Evolutionary conservation across 1,140 invertebrate genomes (phyloP).

Genomic region (Littorina saxatilis): DNA sequence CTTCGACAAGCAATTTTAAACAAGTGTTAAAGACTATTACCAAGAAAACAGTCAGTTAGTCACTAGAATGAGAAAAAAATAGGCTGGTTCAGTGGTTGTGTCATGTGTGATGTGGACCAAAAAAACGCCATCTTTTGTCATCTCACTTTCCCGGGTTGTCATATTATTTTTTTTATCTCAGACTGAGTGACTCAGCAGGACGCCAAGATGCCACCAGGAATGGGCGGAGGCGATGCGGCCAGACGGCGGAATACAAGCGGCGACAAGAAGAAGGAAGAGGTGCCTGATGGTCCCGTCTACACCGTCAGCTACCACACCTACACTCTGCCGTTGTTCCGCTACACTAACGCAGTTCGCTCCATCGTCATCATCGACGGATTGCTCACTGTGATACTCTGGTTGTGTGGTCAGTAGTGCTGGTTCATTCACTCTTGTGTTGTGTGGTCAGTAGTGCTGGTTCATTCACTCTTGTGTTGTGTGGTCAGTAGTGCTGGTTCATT

Average conservation of each 20-base stretch:
- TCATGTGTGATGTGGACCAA: no score
- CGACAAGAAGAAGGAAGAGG: neutral
- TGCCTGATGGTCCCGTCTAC: neutral
- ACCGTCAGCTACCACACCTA: slow-evolving; percentile 41
- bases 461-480: no score
- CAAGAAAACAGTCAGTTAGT: no score
- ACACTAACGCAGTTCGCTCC: slow-evolving; percentile 51
- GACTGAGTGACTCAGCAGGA: neutral
- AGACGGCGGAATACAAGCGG: neutral
- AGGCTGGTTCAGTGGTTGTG: no score
- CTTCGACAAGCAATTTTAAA: no score
- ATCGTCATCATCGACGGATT: slow-evolving; percentile 62
- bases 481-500: no score
- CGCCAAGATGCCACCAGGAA: slow-evolving; percentile 21
- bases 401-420: slow-evolving; percentile 58
- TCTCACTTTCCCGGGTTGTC: no score
- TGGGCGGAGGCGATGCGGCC: neutral
- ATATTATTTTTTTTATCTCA: neutral
- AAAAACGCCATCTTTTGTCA: no score
- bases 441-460: no score
- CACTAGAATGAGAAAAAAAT: no score
- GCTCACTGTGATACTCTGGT: slow-evolving; percentile 58
- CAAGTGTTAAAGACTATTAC: no score
- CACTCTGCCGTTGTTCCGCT: slow-evolving; percentile 60
- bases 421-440: neutral